Percentiles rank a stretch among this genome's conserved stretches.
Evolutionary conservation across 2,113 vertebrate species (phyloP).

Genomic region (Austrofundulus limnaeus): DNA sequence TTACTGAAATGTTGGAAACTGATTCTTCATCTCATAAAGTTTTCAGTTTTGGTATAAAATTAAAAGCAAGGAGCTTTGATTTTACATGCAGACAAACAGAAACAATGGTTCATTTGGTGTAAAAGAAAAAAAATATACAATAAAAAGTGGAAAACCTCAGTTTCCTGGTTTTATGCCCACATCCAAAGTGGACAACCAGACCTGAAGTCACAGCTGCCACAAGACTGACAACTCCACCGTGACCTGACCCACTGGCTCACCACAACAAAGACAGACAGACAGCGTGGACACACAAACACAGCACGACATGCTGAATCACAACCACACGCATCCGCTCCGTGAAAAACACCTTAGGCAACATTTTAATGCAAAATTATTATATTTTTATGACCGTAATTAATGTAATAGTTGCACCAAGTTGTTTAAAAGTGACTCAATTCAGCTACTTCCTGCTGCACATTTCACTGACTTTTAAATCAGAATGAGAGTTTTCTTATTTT

Average conservation of each 20-base stretch:
- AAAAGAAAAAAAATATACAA: neutral
- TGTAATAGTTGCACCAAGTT: neutral
- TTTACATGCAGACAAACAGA: neutral
- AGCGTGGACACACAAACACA: constrained; percentile 22
- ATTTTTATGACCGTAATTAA: too few relatives aligned
- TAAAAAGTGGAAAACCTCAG: constrained; percentile 49
- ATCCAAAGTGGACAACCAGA: constrained; percentile 57
- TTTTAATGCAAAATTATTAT: neutral
- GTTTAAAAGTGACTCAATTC: neutral
- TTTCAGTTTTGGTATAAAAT: neutral
- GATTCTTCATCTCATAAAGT: neutral
- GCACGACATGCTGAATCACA: neutral
- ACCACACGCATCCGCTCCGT: neutral
- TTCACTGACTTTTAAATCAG: too few relatives aligned
- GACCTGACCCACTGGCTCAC: constrained; percentile 34
- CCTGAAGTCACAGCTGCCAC: constrained; percentile 34
- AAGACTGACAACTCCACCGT: constrained; percentile 27
- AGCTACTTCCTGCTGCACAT: too few relatives aligned
- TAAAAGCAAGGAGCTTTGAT: neutral
- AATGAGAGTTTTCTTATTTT: too few relatives aligned
- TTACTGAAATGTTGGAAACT: neutral
- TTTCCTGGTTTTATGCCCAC: constrained; percentile 64
- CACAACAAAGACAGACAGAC: constrained; percentile 67
- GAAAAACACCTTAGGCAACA: neutral
- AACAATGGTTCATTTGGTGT: too few relatives aligned